These are phyloP conservation scores for Hylyphantes graminicola DNA, from an alignment of 1,140 invertebrate species.

Conservation along the genomic window DNA sequence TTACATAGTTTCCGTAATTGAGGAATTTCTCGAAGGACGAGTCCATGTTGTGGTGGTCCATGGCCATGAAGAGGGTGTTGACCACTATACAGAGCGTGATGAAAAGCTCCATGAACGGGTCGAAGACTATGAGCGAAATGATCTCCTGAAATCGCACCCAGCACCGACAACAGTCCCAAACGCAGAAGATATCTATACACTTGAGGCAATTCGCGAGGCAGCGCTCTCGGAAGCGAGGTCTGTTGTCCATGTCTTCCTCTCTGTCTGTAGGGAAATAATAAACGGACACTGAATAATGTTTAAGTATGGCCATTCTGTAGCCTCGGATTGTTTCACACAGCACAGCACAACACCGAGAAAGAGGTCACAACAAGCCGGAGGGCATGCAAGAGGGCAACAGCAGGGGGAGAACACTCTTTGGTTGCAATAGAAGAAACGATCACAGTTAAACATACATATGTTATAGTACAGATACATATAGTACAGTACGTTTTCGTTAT, in stretches of 20 bases:
- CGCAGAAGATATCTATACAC: conserved; percentile 92
- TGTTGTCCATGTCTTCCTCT: conserved; percentile 73
- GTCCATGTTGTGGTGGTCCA: conserved; percentile 96
- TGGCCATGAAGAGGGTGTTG: conserved; percentile 97
- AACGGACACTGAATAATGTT: conserved; percentile 64
- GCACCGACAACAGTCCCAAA: conserved; percentile 94
- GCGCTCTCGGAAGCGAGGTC: conserved; percentile 87
- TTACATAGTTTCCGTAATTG: conserved; percentile 94
- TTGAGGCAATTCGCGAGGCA: conserved; percentile 79
- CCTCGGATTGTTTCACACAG: conserved; percentile 51
- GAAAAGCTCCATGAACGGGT: conserved; percentile 98
- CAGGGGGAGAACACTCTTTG: conserved; percentile 15
- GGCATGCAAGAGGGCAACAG: conserved; percentile 57
- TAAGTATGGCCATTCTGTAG: conserved; percentile 61
- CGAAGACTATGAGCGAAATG: conserved; percentile 90
- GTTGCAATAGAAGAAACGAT: background rate
- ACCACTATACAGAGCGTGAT: conserved; percentile 98
- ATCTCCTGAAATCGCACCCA: conserved; percentile 92
- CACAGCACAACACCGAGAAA: conserved; percentile 57
- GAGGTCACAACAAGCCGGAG: conserved; percentile 48
- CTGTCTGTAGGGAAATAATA: conserved; percentile 65
- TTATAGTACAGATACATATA: background rate
- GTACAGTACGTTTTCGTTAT: no score
- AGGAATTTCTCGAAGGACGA: conserved; percentile 84
- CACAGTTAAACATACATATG: background rate